phyloP scores from a whole-genome alignment of 1,140 invertebrate genomes.

The Calycopis cecrops region DNA sequence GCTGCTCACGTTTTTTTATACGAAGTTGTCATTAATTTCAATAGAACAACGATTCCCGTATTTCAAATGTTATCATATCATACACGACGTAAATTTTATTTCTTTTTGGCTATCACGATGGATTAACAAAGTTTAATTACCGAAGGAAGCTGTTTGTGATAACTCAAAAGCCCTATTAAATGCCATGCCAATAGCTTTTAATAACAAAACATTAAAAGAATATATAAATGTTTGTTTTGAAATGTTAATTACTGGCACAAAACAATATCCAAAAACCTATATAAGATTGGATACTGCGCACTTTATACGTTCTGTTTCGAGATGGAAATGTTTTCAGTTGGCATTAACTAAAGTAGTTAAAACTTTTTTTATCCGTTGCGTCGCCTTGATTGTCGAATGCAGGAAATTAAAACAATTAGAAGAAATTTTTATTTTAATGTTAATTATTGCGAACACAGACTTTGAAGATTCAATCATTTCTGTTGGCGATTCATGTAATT shows the following conservation, averaged over 20 bases:
- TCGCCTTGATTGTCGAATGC: not conserved
- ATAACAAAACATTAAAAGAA: not conserved
- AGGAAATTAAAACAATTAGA: not conserved
- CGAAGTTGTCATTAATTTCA: not conserved
- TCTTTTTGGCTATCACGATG: no score
- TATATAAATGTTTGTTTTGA: not conserved
- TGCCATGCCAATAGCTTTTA: not conserved
- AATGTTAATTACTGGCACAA: no score
- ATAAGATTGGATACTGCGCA: not conserved
- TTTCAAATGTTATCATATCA: not conserved
- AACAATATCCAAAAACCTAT: not conserved
- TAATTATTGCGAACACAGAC: not conserved
- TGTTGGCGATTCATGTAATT: no score
- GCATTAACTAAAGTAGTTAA: not conserved
- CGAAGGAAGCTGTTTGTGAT: not conserved
- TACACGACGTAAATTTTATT: no score
- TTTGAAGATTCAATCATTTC: not conserved
- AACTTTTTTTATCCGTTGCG: not conserved
- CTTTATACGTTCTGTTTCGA: not conserved
- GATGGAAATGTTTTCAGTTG: not conserved
- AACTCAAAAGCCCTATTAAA: not conserved
- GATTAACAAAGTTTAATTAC: not conserved
- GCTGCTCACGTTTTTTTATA: not conserved
- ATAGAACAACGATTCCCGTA: not conserved
- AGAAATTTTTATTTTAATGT: not conserved